Percentiles rank a stretch among this genome's conserved stretches.
phyloP scores from a whole-genome alignment of 2,888 invertebrate species.

The Nebria brevicollis region DNA sequence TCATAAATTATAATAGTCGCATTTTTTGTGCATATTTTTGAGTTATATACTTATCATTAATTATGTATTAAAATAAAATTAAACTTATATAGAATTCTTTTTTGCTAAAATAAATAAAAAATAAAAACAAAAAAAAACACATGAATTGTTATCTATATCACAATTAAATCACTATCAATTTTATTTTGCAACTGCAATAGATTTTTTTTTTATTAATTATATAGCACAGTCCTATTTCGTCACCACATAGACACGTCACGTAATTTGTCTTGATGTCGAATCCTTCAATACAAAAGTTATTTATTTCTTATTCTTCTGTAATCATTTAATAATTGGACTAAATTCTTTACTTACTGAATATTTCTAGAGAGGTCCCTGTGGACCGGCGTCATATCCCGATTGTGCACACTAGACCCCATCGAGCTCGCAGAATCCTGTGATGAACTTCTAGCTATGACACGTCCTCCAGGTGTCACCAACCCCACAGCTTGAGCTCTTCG shows the following conservation, averaged over 20 bases:
- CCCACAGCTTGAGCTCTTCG: slow-evolving; percentile 58
- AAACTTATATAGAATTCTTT: slow-evolving; percentile 25
- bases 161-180: slow-evolving; percentile 57
- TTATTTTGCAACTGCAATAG: slow-evolving; percentile 11
- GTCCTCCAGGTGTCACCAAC: slow-evolving; percentile 30
- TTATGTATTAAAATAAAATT: slow-evolving; percentile 18
- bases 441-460: slow-evolving; percentile 64
- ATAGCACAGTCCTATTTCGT: slow-evolving; percentile 50
- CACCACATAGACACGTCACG: slow-evolving; percentile 68
- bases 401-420: slow-evolving; percentile 68
- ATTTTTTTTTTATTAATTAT: neutral
- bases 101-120: slow-evolving; percentile 47
- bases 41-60: slow-evolving; percentile 27
- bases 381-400: slow-evolving; percentile 63
- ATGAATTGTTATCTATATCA: slow-evolving; percentile 55
- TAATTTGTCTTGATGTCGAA: slow-evolving; percentile 66
- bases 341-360: neutral
- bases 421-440: slow-evolving; percentile 65
- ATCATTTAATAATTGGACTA: neutral
- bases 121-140: slow-evolving; percentile 28
- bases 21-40: slow-evolving; percentile 16
- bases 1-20: neutral
- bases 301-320: neutral
- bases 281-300: slow-evolving; percentile 57
- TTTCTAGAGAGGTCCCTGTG: slow-evolving; percentile 60